Evolutionary conservation across 53 echinoderm and acorn worm genomes (phyloP), one percentile per base, ranked within the genome.

Genomic region (Astropecten irregularis): DNA sequence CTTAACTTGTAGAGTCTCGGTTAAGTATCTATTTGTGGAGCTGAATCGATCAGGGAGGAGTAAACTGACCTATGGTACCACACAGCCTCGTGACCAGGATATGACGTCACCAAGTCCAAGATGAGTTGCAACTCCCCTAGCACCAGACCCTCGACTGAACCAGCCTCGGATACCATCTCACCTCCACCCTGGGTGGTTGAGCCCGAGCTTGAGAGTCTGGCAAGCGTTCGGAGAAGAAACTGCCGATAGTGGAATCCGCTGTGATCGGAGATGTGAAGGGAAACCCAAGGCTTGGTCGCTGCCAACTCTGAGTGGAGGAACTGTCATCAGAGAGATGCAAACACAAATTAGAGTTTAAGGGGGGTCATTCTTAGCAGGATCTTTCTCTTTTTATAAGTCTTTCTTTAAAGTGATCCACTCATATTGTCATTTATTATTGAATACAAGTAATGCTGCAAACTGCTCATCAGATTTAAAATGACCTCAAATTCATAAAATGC

Each of bases 21-120:
- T n/a, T n/a, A n/a, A n/a, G n/a, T n/a, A n/a, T n/a, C n/a, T n/a
- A n/a, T n/a, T n/a, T n/a, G n/a, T n/a, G n/a, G n/a, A n/a, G n/a
- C n/a, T n/a, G n/a, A n/a, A n/a, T n/a, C n/a, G n/a, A n/a, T n/a
- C n/a, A n/a, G n/a, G n/a, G n/a, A n/a, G n/a, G n/a, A n/a, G n/a
- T n/a, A n/a, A n/a, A 66, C 91, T 81, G 9, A 93, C 96, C 96
- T 92, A 56, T 96, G 91, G 58, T 96, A 93, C 96, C 96, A 96
- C 6, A 96, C 65, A 3, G 96, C 93, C 60, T 96, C 96, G 70
- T 96, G 96, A 5, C 93, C 93, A 18, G 96, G 96, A 68, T 89
- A 96, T 4, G 61, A 82, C 9, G 71, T 66, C 51, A 96, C 89
- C 15, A 95, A 81, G 20, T 83, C 81, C 13, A 90, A 70, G 48